A percentile compares a stretch with the other conserved stretches of the same genome.
Conservation (phyloP, 2,113 vertebrate species). For the Pseudopodoces humilis region DNA sequence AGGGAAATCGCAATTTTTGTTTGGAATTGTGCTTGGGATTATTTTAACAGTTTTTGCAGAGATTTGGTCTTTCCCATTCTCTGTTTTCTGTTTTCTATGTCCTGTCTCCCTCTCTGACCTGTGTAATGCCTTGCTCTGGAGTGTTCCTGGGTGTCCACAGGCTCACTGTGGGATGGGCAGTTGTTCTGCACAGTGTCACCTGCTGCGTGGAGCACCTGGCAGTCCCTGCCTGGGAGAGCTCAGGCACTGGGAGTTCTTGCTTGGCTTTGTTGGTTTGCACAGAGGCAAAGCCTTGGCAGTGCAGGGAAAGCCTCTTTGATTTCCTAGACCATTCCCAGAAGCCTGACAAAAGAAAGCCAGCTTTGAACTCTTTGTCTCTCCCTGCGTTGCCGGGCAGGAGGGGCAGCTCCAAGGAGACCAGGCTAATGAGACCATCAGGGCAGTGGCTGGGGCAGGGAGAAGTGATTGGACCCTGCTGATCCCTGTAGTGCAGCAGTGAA, state of each 20-base stretch:
- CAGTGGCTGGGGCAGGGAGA: not conserved
- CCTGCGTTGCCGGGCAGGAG: not conserved
- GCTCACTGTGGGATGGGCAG: not conserved
- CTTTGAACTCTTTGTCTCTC: not conserved
- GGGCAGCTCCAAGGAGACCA: not conserved
- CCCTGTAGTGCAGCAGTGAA: not conserved
- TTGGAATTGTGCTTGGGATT: not conserved
- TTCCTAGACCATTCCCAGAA: not conserved
- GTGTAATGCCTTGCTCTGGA: not conserved
- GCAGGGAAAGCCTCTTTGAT: not conserved
- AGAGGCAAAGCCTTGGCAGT: not conserved
- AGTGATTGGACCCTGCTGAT: not conserved
- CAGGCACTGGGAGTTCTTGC: not conserved
- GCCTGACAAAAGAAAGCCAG: conserved; percentile 13
- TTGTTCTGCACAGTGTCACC: not conserved
- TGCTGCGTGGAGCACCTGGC: not conserved
- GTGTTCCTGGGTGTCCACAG: not conserved
- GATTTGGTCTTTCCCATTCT: not conserved
- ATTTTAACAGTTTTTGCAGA: not conserved
- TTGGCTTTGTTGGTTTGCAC: not conserved
- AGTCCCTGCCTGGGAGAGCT: not conserved
- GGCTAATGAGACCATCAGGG: not conserved
- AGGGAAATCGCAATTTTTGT: fast-evolving
- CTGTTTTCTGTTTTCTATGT: not conserved
- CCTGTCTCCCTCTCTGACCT: not conserved